Base-by-base conservation (phyloP, 2,113 vertebrate species). In the Cinclus cinclus region DNA sequence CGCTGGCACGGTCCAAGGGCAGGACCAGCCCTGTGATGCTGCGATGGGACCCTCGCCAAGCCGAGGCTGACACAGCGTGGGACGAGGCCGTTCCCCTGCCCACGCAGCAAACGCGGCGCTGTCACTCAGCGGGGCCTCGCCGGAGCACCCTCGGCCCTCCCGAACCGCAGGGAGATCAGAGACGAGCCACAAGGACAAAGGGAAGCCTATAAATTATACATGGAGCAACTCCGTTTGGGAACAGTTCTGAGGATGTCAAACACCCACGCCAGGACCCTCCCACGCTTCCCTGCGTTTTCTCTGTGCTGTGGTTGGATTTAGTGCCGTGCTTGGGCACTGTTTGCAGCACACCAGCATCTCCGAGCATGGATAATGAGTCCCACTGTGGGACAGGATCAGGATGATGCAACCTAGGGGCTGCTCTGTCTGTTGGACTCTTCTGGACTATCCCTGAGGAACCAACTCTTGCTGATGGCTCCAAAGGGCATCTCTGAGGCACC, bases 311-410 rank as follows among this genome's bases (percentile, higher is more conserved):
- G 30, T n/a, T 35, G n/a, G 67, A 5, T 64, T 69, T 6, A 28
- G 59, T 5, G 68, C 79, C 0, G 3, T 0, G 5, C 35, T 35
- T 1, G 5, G 78, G 84, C 4, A 1, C 71, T 9, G 42, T 14
- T 70, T 46, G 84, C 65, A 35, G 77, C 8, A 2, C 18, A 5
- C 42, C 0, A 0, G 68, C 30, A 2, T 10, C 81, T 39, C 33
- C 1, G 0, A 8, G 62, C 6, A 0, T 8, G 22, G 35, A 3
- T 6, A 27, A 12, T 0, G 35, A 70, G 24, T 19, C 42, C 68
- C 0, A 11, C 15, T 11, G 13, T 13, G 15, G 74, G 47, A 64
- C 0, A 0, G 78, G 11, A 7, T 7, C 19, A 0, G 76, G 86
- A n/a, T 28, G 4, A 8, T 2, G 42, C 15, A 17, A 1, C 15